These are phyloP conservation scores for Drosophila prolongata DNA, from an alignment of 2,888 invertebrate species.

Conservation along the genomic window DNA sequence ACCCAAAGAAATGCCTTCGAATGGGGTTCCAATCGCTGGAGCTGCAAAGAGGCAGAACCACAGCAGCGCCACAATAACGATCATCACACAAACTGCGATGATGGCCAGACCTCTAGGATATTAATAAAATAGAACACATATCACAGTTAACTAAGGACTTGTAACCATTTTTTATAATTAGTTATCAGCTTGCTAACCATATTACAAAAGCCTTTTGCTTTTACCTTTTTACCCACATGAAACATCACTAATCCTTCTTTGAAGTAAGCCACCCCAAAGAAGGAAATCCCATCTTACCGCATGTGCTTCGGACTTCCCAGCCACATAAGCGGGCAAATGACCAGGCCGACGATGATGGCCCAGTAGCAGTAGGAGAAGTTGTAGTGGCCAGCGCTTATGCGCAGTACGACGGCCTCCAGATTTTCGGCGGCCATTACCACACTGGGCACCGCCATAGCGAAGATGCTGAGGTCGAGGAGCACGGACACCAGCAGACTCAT, in stretches of 20 bases:
- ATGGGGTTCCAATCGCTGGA: slow-evolving; percentile 82
- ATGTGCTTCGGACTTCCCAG: slow-evolving; percentile 96
- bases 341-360: slow-evolving; percentile 90
- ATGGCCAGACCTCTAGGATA: slow-evolving; percentile 85
- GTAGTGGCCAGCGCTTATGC: slow-evolving; percentile 88
- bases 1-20: slow-evolving; percentile 78
- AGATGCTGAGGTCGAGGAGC: slow-evolving; percentile 90
- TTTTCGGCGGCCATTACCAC: slow-evolving; percentile 92
- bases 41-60: slow-evolving; percentile 87
- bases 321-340: slow-evolving; percentile 93
- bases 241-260: too few relatives aligned
- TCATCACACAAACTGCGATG: slow-evolving; percentile 88
- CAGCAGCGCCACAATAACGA: slow-evolving; percentile 87
- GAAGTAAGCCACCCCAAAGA: too few relatives aligned
- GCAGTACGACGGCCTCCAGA: slow-evolving; percentile 90
- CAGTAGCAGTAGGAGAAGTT: slow-evolving; percentile 92
- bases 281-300: slow-evolving; percentile 87
- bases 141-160: too few relatives aligned
- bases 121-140: background rate
- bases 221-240: too few relatives aligned
- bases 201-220: too few relatives aligned
- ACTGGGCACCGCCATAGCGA: slow-evolving; percentile 92
- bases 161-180: too few relatives aligned
- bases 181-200: too few relatives aligned
- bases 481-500: slow-evolving; percentile 88